Conservation (phyloP, 2,797 vertebrate species). For the Pseudochirops cupreus region DNA sequence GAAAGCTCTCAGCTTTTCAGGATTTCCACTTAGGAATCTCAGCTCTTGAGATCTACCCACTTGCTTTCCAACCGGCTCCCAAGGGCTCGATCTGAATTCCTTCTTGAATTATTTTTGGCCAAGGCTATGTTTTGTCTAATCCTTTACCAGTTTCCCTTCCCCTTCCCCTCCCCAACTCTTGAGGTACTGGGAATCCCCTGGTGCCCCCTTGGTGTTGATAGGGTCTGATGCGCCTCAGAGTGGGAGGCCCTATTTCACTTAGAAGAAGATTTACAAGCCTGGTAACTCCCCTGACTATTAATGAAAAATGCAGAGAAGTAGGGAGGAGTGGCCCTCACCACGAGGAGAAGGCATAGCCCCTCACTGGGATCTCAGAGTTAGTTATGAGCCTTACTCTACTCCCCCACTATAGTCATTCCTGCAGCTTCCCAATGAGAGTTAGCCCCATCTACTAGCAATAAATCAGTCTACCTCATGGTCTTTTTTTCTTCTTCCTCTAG, state of each 20-base stretch:
- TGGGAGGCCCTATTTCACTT: slow-evolving; percentile 71
- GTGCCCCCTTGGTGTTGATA: not conserved
- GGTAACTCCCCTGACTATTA: slow-evolving; percentile 72
- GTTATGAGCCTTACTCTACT: not conserved
- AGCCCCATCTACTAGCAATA: not conserved
- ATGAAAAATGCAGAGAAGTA: slow-evolving; percentile 52
- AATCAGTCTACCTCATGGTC: not conserved
- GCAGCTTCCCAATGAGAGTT: not conserved
- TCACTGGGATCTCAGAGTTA: not conserved
- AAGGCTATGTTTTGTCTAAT: slow-evolving; percentile 83
- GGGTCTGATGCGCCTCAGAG: slow-evolving; percentile 75
- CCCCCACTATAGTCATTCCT: not conserved
- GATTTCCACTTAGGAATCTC: not conserved
- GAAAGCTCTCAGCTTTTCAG: not conserved
- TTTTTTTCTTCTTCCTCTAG: not conserved
- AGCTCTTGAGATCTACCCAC: not conserved
- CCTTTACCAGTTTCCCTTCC: slow-evolving; percentile 74
- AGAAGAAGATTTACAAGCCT: slow-evolving; percentile 75
- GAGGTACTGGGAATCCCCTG: not conserved
- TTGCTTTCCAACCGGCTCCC: not conserved
- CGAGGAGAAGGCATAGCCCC: not conserved
- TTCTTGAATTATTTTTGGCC: slow-evolving; percentile 80
- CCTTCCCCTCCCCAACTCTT: slow-evolving; percentile 77
- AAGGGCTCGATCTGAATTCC: slow-evolving; percentile 75
- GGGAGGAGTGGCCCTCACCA: not conserved